Base-by-base conservation (phyloP, 1,140 invertebrate species). In the Aplysia californica region DNA sequence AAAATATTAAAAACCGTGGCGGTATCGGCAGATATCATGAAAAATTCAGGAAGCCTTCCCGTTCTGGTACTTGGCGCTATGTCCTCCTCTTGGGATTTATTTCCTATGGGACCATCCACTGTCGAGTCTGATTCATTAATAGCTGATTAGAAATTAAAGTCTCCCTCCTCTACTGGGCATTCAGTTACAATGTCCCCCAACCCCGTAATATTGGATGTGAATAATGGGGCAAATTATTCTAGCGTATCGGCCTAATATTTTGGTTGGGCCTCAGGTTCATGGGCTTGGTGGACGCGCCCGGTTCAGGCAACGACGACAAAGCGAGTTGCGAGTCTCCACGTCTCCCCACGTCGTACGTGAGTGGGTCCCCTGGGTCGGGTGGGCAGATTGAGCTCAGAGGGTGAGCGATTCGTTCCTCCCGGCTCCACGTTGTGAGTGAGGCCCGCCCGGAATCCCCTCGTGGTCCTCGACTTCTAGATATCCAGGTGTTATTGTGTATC, bases 101-200 rank as follows among this genome's bases (percentile, higher is more conserved):
- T 76, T 79, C 71, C 78, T 64, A 61, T 4, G 74, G 69, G 75
- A 76, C 21, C 38, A 38, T 61, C 69, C 75, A 70, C 68, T 68
- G 56, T 39, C 58, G 23, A 29, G 66, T 69, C 23, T 61, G 67
- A 56, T 72, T 71, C 71, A 79, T 76, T 75, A 79, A 79, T 75
- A 79, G 68, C 68, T 70, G 68, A 76, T 67, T 56, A 79, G 61
- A 73, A 66, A 76, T 76, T 72, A 79, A 61, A 39, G 61, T 67
- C 50, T 31, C 69, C 64, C 70, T 66, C 44, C 44, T n/a, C n/a
- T 50, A n/a, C 38, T 68, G 36, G 66, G 35, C n/a, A 68, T 41
- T 41, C 66, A 31, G 15, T 68, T 41, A 65, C 70, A 3, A 3
- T n/a, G 44, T 10, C 29, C 20, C 23, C 31, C 23, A 26, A 15